Evolutionary conservation across 2,113 vertebrate species (phyloP), one percentile per base, ranked within the genome.

Genomic region (Corythoichthys haematopterus): DNA sequence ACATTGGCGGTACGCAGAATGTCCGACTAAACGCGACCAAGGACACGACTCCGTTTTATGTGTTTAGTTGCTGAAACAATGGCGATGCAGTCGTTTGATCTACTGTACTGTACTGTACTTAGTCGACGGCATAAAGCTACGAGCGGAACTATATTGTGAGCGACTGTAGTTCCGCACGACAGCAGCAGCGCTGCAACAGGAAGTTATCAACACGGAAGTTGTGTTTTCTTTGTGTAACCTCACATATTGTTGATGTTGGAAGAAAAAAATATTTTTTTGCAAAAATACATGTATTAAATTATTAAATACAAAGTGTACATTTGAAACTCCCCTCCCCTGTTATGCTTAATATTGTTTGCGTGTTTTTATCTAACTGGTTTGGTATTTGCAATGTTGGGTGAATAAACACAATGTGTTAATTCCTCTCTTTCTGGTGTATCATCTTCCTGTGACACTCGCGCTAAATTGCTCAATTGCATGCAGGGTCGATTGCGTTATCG

Each of bases 181-280:
- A 72, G 51, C 33, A 66, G 69, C 71, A 45, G 72, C 68, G 84
- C 74, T 87, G 88, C 89, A 88, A 92, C 92, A 88, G 92, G 92
- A 93, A 93, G 87, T 84, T 75, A 69, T 47, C 20, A 69, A 90
- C 60, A 85, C 91, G 92, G 91, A 92, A 93, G 91, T 92, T 91
- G 86, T 90, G 75, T 90, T 91, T 89, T 91, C 91, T 93, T 93
- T 92, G 92, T 93, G 92, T 92, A 91, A 91, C 85, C 87, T 84
- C 83, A 81, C 90, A 90, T 91, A 87, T 80, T 85, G 81, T 43
- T 8, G 40, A 1, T 43, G 1, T 43, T 28, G 20, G 20, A 28
- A 28, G 20, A 28, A 28, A 28, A 28, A 28, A 28, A 28, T 28
- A 28, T 28, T 28, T 28, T 28, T 28, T 28, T 28, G 20, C 20